Evolutionary conservation across 2,797 vertebrate species (phyloP), one percentile per base, ranked within the genome.

Genomic region (Premnoplex brunnescens): DNA sequence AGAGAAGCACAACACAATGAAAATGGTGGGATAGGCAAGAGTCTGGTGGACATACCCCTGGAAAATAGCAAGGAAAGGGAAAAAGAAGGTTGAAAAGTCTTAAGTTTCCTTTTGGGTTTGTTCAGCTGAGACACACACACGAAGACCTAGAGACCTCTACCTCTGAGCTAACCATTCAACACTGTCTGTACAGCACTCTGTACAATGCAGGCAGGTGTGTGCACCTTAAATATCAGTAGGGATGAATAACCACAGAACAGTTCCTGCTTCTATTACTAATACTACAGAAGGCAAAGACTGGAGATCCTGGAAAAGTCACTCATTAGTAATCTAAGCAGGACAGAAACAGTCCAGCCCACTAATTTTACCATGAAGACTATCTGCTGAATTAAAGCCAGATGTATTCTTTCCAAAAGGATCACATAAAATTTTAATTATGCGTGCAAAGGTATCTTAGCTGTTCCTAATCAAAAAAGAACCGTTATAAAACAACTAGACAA

Each of bases 301-400:
- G 16, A 84, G 10, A 78, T 81, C 48, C 69, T 85, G 51, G 63
- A 91, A 85, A 89, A 82, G 56, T 52, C 63, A 85, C 52, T 89
- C 63, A 73, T 55, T 59, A 83, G 59, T n/a, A 60, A 82, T 26
- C n/a, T 54, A 76, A 84, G 28, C 34, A 84, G 73, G 32, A 75
- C 0, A 68, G 84, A 80, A 92, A 54, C 80, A 72, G 37, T 20
- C 30, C 51, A 82, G 22, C 16, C 19, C 36, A 78, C 58, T 60
- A 63, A 89, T 93, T 92, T 64, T 73, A 92, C 63, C 21, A 34
- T 24, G 22, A 87, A 79, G 59, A 76, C 66, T 73, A 89, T 58
- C 39, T 88, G 49, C 37, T 30, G 13, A 83, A 83, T 77, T 55
- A 82, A 79, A 89, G 63, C 6, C 58, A 62, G n/a, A 54, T 46